Conservation (phyloP, 2,113 vertebrate species). For the Mugil cephalus region DNA sequence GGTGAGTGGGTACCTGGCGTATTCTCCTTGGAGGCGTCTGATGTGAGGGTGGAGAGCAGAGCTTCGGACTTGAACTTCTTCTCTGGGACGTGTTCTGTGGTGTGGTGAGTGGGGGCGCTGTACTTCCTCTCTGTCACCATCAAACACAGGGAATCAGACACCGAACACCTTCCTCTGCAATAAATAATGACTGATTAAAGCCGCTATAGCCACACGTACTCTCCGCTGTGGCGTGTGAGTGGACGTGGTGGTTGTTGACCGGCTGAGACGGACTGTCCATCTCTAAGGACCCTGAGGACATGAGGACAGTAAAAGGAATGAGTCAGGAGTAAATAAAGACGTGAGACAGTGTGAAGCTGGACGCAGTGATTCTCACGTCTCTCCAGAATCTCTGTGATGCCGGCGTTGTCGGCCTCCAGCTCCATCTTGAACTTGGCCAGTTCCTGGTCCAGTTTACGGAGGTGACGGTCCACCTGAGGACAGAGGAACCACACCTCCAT, state of each 20-base stretch:
- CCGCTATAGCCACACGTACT: conserved; percentile 78
- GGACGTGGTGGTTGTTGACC: conserved; percentile 97
- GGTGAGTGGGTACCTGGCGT: conserved; percentile 89
- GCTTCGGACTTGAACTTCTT: conserved; percentile 99
- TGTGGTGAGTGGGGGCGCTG: conserved; percentile 92
- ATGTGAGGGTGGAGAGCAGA: conserved; percentile 96
- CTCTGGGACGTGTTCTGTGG: conserved; percentile 95
- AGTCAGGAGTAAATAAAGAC: background rate
- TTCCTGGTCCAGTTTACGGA: conserved; percentile 98
- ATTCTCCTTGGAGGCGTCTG: conserved; percentile 97
- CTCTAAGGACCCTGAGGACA: conserved; percentile 90
- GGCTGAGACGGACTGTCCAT: conserved; percentile 97
- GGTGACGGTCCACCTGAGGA: conserved; percentile 95
- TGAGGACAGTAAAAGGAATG: background rate
- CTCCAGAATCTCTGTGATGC: conserved; percentile 98
- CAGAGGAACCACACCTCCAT: background rate
- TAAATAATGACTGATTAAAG: too few relatives aligned
- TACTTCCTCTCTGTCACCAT: conserved; percentile 92
- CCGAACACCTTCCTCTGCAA: too few relatives aligned
- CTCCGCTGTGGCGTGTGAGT: conserved; percentile 93
- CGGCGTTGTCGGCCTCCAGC: conserved; percentile 98
- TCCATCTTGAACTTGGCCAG: conserved; percentile 99
- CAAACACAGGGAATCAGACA: background rate
- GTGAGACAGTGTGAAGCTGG: background rate
- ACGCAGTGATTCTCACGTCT: conserved; percentile 86